phyloP scores from a whole-genome alignment of 2,113 vertebrate genomes.

The Ictalurus furcatus region DNA sequence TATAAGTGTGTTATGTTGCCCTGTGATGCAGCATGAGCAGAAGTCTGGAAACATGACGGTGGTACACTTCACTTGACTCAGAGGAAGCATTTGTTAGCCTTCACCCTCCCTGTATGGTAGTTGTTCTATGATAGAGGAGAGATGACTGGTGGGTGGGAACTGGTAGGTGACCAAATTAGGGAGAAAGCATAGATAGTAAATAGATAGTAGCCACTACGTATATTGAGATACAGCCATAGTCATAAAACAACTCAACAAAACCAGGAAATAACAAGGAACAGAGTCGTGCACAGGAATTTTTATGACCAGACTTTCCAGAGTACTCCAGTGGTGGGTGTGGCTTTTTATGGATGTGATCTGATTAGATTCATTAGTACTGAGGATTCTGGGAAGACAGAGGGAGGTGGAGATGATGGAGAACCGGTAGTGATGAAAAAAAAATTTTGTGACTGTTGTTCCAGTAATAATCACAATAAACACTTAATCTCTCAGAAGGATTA shows the following conservation, averaged over 20 bases:
- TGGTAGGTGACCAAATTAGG: not conserved
- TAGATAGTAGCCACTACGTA: no score
- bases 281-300: not conserved
- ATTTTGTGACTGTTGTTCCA: not conserved
- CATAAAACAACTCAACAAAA: not conserved
- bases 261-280: not conserved
- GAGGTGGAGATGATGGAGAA: not conserved
- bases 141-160: no score
- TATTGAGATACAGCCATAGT: not conserved
- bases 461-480: not conserved
- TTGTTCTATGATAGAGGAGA: not conserved
- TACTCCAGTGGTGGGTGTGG: not conserved
- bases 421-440: not conserved
- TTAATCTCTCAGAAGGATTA: not conserved
- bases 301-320: not conserved
- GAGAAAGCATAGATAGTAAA: not conserved
- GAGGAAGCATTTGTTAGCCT: not conserved
- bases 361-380: not conserved
- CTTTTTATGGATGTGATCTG: not conserved
- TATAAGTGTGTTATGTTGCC: not conserved
- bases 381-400: not conserved
- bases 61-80: not conserved
- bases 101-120: not conserved
- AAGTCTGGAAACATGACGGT: not conserved
- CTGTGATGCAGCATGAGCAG: not conserved